Conservation (phyloP, 1,140 invertebrate genomes). For the Anthonomus grandis region DNA sequence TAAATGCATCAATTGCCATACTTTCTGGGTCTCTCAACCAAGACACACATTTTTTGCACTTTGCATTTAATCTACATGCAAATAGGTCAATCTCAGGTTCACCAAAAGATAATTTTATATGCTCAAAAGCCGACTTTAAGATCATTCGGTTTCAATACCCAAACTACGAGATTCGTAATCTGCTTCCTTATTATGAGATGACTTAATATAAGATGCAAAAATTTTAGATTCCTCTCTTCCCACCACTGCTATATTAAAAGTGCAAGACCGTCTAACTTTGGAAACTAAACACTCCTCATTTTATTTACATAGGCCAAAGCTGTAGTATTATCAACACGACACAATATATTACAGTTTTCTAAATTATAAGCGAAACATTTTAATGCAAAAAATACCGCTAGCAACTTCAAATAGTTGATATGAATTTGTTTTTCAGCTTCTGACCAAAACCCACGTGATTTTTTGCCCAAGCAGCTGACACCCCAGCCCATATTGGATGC, state of each 20-base stretch:
- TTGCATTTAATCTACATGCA: neutral
- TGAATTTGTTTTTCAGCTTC: conserved; percentile 17
- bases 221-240: conserved; percentile 34
- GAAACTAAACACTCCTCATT: conserved; percentile 34
- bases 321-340: conserved; percentile 6
- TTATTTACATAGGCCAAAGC: conserved; percentile 4
- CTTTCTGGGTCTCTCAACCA: conserved; percentile 33
- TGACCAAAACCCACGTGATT: conserved; percentile 28
- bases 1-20: conserved; percentile 36
- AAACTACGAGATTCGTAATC: conserved; percentile 30
- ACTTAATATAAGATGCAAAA: conserved; percentile 33
- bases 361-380: conserved; percentile 26
- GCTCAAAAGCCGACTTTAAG: neutral
- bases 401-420: conserved; percentile 33
- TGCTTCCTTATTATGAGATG: conserved; percentile 28
- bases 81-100: neutral
- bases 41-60: conserved; percentile 28
- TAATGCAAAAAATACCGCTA: conserved; percentile 30
- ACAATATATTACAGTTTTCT: neutral
- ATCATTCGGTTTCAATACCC: conserved; percentile 2
- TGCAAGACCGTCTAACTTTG: conserved; percentile 25
- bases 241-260: conserved; percentile 38
- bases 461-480: conserved; percentile 20
- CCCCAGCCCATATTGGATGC: conserved; percentile 38
- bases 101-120: neutral